A percentile compares a stretch with the other conserved stretches of the same genome.
phyloP scores from a whole-genome alignment of 2,888 invertebrate genomes.

The Platycnemis pennipes region DNA sequence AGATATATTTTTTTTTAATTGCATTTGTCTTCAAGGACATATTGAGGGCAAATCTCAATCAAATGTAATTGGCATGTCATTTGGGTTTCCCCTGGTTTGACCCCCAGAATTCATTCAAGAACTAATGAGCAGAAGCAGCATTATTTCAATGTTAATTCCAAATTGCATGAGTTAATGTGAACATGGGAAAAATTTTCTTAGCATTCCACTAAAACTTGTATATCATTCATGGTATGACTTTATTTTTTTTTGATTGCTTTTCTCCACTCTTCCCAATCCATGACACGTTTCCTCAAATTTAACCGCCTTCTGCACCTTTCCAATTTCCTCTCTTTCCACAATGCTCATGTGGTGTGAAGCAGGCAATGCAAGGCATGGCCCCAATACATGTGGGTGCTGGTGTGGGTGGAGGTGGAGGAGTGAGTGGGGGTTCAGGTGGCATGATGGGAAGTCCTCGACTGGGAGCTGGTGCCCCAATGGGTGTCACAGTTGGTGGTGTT shows the following conservation, averaged over 20 bases:
- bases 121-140: neutral
- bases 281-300: neutral
- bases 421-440: constrained; percentile 66
- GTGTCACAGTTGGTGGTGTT: constrained; percentile 28
- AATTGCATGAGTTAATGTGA: neutral
- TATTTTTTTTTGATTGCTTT: neutral
- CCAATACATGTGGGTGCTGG: constrained; percentile 53
- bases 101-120: neutral
- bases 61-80: no score
- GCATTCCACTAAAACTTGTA: neutral
- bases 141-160: neutral
- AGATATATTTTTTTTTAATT: no score
- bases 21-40: no score
- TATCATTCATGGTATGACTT: neutral
- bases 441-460: constrained; percentile 62
- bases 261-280: neutral
- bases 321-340: neutral
- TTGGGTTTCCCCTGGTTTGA: neutral
- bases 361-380: constrained; percentile 65
- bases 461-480: constrained; percentile 52
- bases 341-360: constrained; percentile 7
- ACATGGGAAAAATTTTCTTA: neutral
- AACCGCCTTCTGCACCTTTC: neutral
- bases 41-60: no score
- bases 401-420: constrained; percentile 60